Base-by-base conservation (phyloP, 2,797 vertebrate species). In the Acomys russatus region DNA sequence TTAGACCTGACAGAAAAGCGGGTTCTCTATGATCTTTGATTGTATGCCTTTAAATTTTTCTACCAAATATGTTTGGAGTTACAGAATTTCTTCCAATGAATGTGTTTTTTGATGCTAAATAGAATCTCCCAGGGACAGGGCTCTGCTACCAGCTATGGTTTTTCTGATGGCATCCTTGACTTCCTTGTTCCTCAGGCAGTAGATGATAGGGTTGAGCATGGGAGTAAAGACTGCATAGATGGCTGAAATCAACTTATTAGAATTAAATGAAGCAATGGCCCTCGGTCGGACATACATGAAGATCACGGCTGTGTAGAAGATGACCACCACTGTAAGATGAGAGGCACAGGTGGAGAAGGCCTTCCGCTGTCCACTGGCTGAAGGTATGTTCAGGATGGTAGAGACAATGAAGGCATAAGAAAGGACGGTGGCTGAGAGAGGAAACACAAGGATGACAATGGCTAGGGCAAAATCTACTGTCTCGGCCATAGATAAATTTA, bases 171-270 rank as follows among this genome's bases (percentile, higher is more conserved):
- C 96, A n/a, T 76, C 90, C 84, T 98, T 98, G 0, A 98, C 78
- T 9, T 98, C 98, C 90, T 97, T 95, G 76, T 98, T 98, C 94
- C 98, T 98, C n/a, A 98, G 96, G 76, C 97, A 98, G 92, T 98
- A 98, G 70, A 98, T 98, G 28, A 97, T 82, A 6, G 98, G 98
- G 23, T 98, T 98, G 12, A 98, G 71, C 93, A 97, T 83, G 3
- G 98, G 98, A 12, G 96, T 98, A 61, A 98, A 82, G 3, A 96
- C 63, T 38, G 96, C 78, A 7, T 98, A 98, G 22, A 97, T 82
- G 3, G 94, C 95, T 79, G 98, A 98, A 17, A 98, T 94, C 82
- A 98, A 38, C 51, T 98, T 98, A 88, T 98, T 98, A 88, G 94
- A 92, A 84, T 97, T 95, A 10, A 91, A 91, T 70, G 98, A 96